Conservation (phyloP, 64 coral and sea anemone species). For the Anthopleura sola region DNA sequence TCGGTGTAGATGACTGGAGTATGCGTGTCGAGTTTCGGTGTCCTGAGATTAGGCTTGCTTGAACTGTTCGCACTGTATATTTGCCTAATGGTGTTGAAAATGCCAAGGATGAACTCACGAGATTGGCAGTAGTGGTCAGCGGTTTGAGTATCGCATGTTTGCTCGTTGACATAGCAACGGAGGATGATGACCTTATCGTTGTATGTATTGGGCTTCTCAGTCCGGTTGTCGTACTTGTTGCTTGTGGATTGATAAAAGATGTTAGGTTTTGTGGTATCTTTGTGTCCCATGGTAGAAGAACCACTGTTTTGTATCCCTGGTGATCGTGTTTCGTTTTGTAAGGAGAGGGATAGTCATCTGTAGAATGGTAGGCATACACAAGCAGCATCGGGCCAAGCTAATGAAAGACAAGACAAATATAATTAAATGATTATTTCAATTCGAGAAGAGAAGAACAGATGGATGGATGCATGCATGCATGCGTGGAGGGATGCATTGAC, state of each 20-base stretch:
- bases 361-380: constrained; percentile 31
- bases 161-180: not conserved
- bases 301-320: constrained; percentile 28
- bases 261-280: not conserved
- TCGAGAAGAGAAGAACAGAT: not conserved
- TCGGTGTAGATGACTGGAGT: not conserved
- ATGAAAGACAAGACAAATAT: not conserved
- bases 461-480: not conserved
- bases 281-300: constrained; percentile 16
- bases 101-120: not conserved
- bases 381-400: constrained; percentile 35
- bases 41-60: no score
- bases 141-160: not conserved
- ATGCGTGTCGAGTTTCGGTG: not conserved
- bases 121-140: not conserved
- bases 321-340: constrained; percentile 30
- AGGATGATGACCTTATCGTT: not conserved
- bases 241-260: not conserved
- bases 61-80: no score
- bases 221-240: not conserved
- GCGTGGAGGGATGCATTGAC: not conserved
- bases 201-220: not conserved
- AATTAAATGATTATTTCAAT: not conserved
- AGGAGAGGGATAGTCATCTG: constrained; percentile 17
- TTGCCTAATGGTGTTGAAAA: not conserved